Evolutionary conservation across 2,888 invertebrate species (phyloP).

Genomic region (Aelia acuminata): DNA sequence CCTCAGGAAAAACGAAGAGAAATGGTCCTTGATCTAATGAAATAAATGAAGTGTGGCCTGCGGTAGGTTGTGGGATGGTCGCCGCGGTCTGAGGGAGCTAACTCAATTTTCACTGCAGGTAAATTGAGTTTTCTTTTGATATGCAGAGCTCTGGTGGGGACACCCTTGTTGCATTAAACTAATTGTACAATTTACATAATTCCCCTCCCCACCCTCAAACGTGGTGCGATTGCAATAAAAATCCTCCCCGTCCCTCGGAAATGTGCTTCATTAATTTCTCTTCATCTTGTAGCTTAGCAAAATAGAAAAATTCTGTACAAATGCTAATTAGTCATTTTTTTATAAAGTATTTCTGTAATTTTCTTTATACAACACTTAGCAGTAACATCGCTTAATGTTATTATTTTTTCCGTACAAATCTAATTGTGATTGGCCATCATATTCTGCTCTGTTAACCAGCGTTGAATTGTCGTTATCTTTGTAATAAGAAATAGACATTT

Average conservation of each 20-base stretch:
- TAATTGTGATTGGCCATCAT: no score
- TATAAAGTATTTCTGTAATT: background rate
- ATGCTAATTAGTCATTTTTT: background rate
- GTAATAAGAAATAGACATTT: no score
- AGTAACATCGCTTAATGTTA: no score
- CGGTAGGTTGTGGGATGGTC: conserved; percentile 19
- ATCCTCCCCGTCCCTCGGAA: background rate
- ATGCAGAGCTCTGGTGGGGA: conserved; percentile 19
- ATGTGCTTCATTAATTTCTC: conserved; percentile 38
- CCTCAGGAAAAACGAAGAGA: background rate
- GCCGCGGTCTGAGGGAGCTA: conserved; percentile 23
- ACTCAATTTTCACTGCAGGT: conserved; percentile 45
- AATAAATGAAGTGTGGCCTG: conserved; percentile 36
- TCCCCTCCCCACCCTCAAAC: conserved; percentile 3
- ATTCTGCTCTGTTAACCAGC: no score
- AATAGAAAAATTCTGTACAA: background rate
- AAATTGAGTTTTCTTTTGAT: conserved; percentile 54
- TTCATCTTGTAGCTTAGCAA: conserved; percentile 33
- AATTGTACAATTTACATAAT: conserved; percentile 54
- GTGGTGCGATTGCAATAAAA: conserved; percentile 45
- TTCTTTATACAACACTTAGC: background rate
- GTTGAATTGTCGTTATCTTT: no score
- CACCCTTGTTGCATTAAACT: conserved; percentile 54
- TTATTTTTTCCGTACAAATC: no score
- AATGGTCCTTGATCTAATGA: background rate